Conservation (phyloP, 2,113 vertebrate species). For the Podocnemis expansa region DNA sequence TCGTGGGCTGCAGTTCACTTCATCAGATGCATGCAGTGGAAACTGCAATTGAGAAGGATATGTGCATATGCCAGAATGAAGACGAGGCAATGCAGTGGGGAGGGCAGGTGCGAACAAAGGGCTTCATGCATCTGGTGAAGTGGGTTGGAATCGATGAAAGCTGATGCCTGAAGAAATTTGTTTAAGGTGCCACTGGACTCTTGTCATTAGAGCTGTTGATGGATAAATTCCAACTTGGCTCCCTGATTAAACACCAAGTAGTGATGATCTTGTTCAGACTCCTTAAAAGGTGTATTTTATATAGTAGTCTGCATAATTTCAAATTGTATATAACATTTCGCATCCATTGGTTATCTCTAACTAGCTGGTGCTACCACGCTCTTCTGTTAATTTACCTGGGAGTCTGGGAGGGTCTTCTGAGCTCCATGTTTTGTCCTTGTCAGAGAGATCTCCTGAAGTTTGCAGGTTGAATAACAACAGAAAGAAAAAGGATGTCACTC, state of each 20-base stretch:
- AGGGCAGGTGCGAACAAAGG: too few species aligned
- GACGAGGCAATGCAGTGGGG: too few species aligned
- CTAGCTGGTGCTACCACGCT: neutral
- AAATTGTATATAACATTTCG: neutral
- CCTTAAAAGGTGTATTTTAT: neutral
- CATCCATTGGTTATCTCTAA: neutral
- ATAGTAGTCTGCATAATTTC: neutral
- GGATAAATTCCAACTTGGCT: neutral
- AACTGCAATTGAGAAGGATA: too few species aligned
- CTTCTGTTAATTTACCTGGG: neutral
- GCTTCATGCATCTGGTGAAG: too few species aligned
- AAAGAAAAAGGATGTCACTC: neutral
- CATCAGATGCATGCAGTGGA: too few species aligned
- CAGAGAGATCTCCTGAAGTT: neutral
- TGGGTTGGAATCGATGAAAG: too few species aligned
- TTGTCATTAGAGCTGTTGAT: neutral
- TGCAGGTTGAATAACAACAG: neutral
- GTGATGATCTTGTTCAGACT: neutral
- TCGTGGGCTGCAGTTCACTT: too few species aligned
- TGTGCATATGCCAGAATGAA: too few species aligned
- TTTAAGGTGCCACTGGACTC: too few species aligned
- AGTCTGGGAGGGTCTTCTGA: neutral
- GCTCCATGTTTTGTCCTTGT: neutral
- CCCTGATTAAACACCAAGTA: neutral
- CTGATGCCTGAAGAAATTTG: too few species aligned